Conservation (phyloP, 1,140 invertebrate genomes). For the Hyles vespertilio region DNA sequence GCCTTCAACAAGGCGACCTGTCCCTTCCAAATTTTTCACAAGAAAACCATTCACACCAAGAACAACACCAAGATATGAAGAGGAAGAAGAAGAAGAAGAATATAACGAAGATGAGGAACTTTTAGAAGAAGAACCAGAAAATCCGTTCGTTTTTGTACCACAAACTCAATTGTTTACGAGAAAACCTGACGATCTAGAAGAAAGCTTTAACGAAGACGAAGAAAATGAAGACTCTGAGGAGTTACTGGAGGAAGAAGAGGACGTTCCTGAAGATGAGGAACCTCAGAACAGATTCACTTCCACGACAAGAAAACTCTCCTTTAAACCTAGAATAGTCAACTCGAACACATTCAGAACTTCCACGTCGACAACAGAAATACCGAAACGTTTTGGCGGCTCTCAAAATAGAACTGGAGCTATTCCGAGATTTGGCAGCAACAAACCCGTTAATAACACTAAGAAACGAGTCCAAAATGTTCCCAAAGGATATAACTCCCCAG, state of each 20-base stretch:
- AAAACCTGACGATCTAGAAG: slow-evolving; percentile 43
- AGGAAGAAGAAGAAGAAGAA: slow-evolving; percentile 67
- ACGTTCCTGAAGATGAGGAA: slow-evolving; percentile 45
- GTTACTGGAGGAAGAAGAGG: slow-evolving; percentile 36
- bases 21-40: slow-evolving; percentile 55
- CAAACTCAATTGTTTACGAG: slow-evolving; percentile 60
- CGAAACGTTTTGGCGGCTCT: slow-evolving; percentile 32
- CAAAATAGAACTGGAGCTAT: slow-evolving; percentile 51
- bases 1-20: slow-evolving; percentile 46
- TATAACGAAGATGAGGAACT: slow-evolving; percentile 72
- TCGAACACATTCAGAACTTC: slow-evolving; percentile 65
- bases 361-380: slow-evolving; percentile 57
- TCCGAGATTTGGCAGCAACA: slow-evolving; percentile 50
- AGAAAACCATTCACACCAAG: slow-evolving; percentile 57
- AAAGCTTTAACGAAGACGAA: slow-evolving; percentile 34
- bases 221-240: slow-evolving; percentile 38
- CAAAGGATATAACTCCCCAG: slow-evolving; percentile 45
- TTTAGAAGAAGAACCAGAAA: slow-evolving; percentile 68
- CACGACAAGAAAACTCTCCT: slow-evolving; percentile 47
- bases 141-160: slow-evolving; percentile 69
- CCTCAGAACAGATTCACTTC: slow-evolving; percentile 29
- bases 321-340: slow-evolving; percentile 56
- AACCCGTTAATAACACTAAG: slow-evolving; percentile 47
- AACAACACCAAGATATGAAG: slow-evolving; percentile 46
- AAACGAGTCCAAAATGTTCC: slow-evolving; percentile 68